A percentile compares a stretch with the other conserved stretches of the same genome.
Evolutionary conservation across 2,113 vertebrate species (phyloP).

Genomic region (Sardina pilchardus): DNA sequence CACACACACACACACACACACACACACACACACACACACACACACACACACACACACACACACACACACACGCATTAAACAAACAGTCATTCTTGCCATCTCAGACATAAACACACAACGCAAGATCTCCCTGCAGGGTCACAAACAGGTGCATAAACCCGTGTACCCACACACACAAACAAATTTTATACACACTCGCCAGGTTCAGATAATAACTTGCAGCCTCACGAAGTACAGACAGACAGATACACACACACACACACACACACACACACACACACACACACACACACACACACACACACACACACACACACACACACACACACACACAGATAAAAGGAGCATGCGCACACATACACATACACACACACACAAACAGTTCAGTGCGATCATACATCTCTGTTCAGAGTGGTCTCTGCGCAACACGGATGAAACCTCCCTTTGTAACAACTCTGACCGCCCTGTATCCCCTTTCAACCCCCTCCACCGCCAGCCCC

Average conservation of each 20-base stretch:
- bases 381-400: background rate
- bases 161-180: background rate
- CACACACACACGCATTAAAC: no score
- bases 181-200: background rate
- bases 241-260: no score
- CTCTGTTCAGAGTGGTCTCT: background rate
- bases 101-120: background rate
- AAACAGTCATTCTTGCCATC: no score
- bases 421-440: background rate
- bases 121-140: background rate
- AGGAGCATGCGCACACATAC: no score
- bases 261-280: no score
- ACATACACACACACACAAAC: background rate
- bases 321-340: background rate
- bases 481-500: background rate
- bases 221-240: background rate
- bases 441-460: background rate
- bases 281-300: no score
- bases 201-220: background rate
- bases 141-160: background rate
- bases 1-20: constrained; percentile 5
- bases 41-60: no score
- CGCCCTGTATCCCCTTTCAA: background rate
- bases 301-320: background rate
- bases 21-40: no score